Evolutionary conservation across 2,888 invertebrate genomes (phyloP), one percentile per base, ranked within the genome.

Genomic region (Pseudococcus jackbeardsleyi): DNA sequence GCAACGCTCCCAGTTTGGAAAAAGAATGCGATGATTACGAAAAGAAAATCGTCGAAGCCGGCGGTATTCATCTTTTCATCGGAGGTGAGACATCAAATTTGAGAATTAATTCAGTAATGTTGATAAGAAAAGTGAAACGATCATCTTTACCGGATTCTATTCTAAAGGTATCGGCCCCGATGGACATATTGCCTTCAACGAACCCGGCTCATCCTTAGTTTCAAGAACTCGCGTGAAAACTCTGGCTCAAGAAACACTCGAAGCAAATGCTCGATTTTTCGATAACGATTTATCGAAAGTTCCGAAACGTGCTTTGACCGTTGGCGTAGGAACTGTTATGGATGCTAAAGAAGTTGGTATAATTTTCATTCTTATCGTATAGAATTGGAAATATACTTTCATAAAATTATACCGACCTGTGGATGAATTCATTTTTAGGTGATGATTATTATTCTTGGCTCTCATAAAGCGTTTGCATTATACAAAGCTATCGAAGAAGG

Each of bases 111-210:
- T 33, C 26, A 33, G n/a, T n/a, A n/a, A n/a, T n/a, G n/a, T n/a
- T n/a, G n/a, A n/a, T n/a, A n/a, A 1, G 26, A 33, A 33, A 33
- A 33, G 26, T 33, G 1, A 33, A 33, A 33, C 26, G 26, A 33
- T 33, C 3, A 33, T 33, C 26, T 17, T 1, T 46, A 46, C 12
- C 46, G 59, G 54, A 33, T 33, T 33, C 26, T 33, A 33, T 33
- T 85, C 90, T 90, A 26, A 90, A 96, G 97, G 98, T 89, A 99
- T 99, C 92, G 99, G 99, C 0, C 98, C 99, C n/a, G 99, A 99
- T 93, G 99, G 99, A 0, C 99, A 99, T 92, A 98, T 99, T 91
- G 99, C 99, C 46, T 99, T 99, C 92, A 99, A 99, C 92, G 99
- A 99, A 92, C 99, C 99, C 0, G 99, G 99, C 86, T 99, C 99